Evolutionary conservation across 2,888 invertebrate genomes (phyloP).

Genomic region (Onthophagus sagittarius): DNA sequence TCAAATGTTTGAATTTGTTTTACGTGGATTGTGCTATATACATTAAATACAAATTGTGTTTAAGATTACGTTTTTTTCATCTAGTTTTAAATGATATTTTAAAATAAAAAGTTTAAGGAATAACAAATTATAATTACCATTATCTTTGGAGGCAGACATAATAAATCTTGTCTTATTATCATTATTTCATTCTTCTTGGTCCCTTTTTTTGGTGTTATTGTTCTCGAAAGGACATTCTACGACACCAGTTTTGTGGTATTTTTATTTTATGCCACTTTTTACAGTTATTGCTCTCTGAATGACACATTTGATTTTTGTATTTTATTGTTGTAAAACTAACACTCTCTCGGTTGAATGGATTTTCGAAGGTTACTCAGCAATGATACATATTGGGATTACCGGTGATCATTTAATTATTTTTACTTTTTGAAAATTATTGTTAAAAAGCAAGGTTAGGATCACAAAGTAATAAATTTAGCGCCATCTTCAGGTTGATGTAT

Average conservation of each 20-base stretch:
- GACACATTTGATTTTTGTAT: slow-evolving; percentile 2
- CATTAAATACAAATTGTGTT: no score
- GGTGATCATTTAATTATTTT: slow-evolving; percentile 1
- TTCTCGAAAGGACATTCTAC: neutral
- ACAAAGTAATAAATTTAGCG: neutral
- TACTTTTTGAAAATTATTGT: neutral
- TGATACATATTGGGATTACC: slow-evolving; percentile 6
- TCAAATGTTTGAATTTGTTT: neutral
- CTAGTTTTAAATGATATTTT: no score
- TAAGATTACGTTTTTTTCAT: no score
- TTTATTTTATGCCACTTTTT: slow-evolving; percentile 2
- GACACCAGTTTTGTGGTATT: neutral
- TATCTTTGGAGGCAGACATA: slow-evolving; percentile 6
- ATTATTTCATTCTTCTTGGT: slow-evolving; percentile 1
- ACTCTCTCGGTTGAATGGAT: neutral
- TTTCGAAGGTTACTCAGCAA: slow-evolving; percentile 1
- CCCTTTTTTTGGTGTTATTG: neutral
- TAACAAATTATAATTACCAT: neutral
- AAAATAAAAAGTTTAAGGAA: neutral
- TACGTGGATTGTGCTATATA: neutral
- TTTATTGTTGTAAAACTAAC: neutral
- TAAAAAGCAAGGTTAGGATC: slow-evolving; percentile 2
- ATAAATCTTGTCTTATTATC: neutral
- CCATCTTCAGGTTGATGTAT: neutral
- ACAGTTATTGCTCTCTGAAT: slow-evolving; percentile 2